Base-by-base conservation (phyloP, 2,113 vertebrate genomes). In the Gymnarchus niloticus region DNA sequence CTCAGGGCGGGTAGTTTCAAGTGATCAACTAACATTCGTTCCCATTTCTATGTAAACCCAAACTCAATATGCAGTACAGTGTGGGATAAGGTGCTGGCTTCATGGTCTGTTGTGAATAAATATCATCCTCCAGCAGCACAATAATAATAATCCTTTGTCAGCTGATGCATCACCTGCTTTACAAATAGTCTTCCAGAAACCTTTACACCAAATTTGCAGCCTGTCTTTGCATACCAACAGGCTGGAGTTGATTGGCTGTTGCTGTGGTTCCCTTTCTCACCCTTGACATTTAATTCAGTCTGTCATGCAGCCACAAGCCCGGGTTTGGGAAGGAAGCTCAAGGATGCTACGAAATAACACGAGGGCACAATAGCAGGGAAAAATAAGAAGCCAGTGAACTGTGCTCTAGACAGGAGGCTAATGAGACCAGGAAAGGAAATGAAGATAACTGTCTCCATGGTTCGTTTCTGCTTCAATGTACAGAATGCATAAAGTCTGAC, bases 281-380 rank as follows among this genome's bases (percentile, higher is more conserved):
- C 85, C 56, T 41, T 86, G 86, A 86, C 2, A 82, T 91, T 91
- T 88, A 81, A 86, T 86, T 69, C n/a, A 51, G 85, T 49, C 78
- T 44, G 51, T 77, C 49, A 56, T 46, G 84, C 33, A 77, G 69
- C 65, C 2, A 17, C 69, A 10, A 77, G 49, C 21, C 52, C 28
- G 2, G 6, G 25, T 37, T 54, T 37, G 54, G 82, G 84, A 61
- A 84, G 87, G 77, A 48, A n/a, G 21, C 86, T 90, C 85, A 56
- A 91, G 88, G 81, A 90, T 86, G 85, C 82, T 85, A 88, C 90
- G 92, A 89, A 91, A 92, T 89, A 91, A 91, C 89, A 89, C 85
- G 69, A 56, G 87, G 89, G 83, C 86, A 85, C 88, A 89, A 90
- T 88, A 87, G 86, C 83, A 86, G 88, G 85, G 83, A 89, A 81